Conservation (phyloP, 2,113 vertebrate species). For the Saccopteryx leptura region DNA sequence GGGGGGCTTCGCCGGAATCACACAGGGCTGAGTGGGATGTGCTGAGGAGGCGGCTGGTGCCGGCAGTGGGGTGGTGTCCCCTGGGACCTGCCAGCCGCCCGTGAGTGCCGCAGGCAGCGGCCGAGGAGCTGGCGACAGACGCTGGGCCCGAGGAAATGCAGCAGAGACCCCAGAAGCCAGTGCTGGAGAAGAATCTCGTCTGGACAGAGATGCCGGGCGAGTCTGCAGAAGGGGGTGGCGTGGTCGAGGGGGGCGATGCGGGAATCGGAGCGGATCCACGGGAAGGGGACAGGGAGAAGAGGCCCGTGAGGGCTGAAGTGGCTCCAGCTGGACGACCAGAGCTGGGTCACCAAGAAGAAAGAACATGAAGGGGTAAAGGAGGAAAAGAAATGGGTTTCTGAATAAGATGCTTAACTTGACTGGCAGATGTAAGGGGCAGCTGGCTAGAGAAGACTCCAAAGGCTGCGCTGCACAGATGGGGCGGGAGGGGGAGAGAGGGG, state of each 20-base stretch:
- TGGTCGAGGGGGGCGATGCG: not conserved
- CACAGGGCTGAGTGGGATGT: rapidly evolving
- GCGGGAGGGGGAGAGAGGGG: too few species aligned
- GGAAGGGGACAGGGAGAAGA: not conserved
- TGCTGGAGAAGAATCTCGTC: not conserved
- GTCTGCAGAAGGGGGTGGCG: not conserved
- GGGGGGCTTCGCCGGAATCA: not conserved
- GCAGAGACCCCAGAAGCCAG: not conserved
- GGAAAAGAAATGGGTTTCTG: not conserved
- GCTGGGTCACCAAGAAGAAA: not conserved
- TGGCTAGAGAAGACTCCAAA: not conserved
- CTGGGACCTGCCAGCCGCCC: not conserved
- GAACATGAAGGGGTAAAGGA: rapidly evolving
- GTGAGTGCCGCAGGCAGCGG: rapidly evolving
- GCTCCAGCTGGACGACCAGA: not conserved
- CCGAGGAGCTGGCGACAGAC: not conserved
- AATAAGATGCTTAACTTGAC: not conserved
- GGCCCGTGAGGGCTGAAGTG: not conserved
- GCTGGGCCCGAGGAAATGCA: not conserved
- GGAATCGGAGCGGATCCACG: not conserved
- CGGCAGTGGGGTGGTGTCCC: not conserved
- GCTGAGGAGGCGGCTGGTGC: not conserved
- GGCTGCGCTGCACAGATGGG: not conserved
- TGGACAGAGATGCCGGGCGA: not conserved
- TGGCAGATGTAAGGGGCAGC: not conserved